Base-by-base conservation (phyloP, 1,140 invertebrate species). In the Leptopilina boulardi region DNA sequence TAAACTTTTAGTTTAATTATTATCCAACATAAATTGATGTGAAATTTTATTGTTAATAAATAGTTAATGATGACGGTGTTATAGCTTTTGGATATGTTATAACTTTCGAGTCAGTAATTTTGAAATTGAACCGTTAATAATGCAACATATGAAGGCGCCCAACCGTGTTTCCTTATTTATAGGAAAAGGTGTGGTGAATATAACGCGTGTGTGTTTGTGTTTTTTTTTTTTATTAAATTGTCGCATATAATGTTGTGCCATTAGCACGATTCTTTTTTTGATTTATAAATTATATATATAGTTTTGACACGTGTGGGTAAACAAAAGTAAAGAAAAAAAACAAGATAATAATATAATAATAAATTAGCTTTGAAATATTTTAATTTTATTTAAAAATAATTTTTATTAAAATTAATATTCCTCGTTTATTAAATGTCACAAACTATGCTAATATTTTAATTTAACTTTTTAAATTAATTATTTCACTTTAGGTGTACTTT, bases 161-260 rank as follows among this genome's bases (percentile, higher is more conserved):
- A 30, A 66, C 59, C 59, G 26, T 30, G 23, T 66, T 30, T 66
- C 59, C 59, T 30, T 30, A 66, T 66, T 66, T 66, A 66, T 66
- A 23, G 59, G 59, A 30, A 66, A 66, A 66, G 26, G 59, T 30
- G 59, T 66, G 59, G 59, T 23, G n/a, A n/a, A n/a, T n/a, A 30
- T 30, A 3, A 66, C 18, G 47, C n/a, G 56, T 66, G 15, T 47
- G 44, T 26, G 54, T 59, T 11, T 66, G n/a, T n/a, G n/a, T n/a
- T n/a, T n/a, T n/a, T 26, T 66, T 66, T 66, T 66, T 66, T 13
- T 30, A 30, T 15, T 66, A 66, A 66, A 34, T 30, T 26, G 26
- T 30, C 56, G 26, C 4, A 66, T 30, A 30, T 30, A 66, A 11
- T 56, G 23, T 21, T 56, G 59, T 30, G 26, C 23, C 13, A 30